These are phyloP conservation scores for Athalia cordata DNA, from an alignment of 2,888 invertebrate species.

Conservation along the genomic window DNA sequence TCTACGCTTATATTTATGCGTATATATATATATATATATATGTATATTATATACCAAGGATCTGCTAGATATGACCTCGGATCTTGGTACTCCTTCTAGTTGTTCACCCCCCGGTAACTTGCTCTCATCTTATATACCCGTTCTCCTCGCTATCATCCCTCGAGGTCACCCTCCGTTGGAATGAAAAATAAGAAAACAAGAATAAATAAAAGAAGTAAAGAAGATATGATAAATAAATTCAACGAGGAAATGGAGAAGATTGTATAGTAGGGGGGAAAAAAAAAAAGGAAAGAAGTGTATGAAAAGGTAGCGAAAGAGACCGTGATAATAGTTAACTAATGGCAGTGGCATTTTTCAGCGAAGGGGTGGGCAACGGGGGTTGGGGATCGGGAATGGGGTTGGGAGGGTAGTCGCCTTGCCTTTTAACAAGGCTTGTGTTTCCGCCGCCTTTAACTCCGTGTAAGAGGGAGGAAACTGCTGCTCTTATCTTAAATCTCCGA, in stretches of 20 bases:
- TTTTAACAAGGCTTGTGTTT: constrained; percentile 60
- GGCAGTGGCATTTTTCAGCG: constrained; percentile 30
- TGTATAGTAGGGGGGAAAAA: neutral
- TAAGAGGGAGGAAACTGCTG: constrained; percentile 54
- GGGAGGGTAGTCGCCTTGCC: constrained; percentile 26
- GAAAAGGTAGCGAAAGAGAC: constrained; percentile 18
- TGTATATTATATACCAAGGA: too few species aligned
- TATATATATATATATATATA: too few species aligned
- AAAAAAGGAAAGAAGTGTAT: neutral
- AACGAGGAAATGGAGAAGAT: too few species aligned
- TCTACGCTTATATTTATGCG: neutral
- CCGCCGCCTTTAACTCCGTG: constrained; percentile 53
- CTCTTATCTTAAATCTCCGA: constrained; percentile 61
- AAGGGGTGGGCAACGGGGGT: neutral
- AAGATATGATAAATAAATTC: too few species aligned
- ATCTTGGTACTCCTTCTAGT: too few species aligned
- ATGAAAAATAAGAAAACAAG: too few species aligned
- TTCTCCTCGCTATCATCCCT: too few species aligned
- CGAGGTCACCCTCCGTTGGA: too few species aligned
- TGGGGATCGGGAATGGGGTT: neutral
- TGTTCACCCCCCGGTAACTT: too few species aligned
- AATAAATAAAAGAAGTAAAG: too few species aligned
- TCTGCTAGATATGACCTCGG: too few species aligned
- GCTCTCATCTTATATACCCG: too few species aligned
- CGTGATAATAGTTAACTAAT: constrained; percentile 36